phyloP scores from a whole-genome alignment of 1,140 invertebrate genomes.

The Philaenus spumarius region DNA sequence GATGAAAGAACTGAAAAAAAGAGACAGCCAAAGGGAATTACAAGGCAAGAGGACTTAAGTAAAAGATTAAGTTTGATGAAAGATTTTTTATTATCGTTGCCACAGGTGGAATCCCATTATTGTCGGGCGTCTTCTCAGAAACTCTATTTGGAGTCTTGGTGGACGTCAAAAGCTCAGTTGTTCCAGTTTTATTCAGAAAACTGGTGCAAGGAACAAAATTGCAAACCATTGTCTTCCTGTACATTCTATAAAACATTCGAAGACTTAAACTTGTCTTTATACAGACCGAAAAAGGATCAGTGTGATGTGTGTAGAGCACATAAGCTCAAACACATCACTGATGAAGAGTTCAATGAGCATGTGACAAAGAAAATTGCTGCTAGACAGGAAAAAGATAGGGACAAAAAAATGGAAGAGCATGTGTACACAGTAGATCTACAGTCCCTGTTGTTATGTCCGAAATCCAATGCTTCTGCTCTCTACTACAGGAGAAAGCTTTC shows the following conservation, averaged over 20 bases:
- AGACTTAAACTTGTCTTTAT: neutral
- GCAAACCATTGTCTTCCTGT: too few relatives aligned
- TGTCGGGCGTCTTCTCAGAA: constrained; percentile 3
- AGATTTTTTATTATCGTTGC: constrained; percentile 1
- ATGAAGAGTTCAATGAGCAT: too few relatives aligned
- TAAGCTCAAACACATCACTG: too few relatives aligned
- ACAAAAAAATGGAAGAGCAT: too few relatives aligned
- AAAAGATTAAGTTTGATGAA: constrained; percentile 5
- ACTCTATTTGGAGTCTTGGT: constrained; percentile 13
- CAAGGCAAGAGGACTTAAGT: constrained; percentile 8
- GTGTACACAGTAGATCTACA: too few relatives aligned
- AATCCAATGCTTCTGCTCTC: too few relatives aligned
- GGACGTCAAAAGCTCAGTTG: constrained; percentile 8
- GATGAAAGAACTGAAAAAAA: neutral
- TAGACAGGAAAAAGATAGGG: too few relatives aligned
- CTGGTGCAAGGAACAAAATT: too few relatives aligned
- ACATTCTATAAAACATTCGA: neutral
- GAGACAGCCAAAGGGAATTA: neutral
- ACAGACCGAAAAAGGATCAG: neutral
- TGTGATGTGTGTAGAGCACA: too few relatives aligned
- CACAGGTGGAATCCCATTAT: neutral
- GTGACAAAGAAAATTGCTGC: too few relatives aligned
- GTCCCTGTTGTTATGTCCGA: too few relatives aligned
- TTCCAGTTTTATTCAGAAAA: neutral
- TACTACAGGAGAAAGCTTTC: too few relatives aligned